These are phyloP conservation scores for Sapajus apella DNA, from an alignment of 2,113 vertebrate species.

Conservation along the genomic window DNA sequence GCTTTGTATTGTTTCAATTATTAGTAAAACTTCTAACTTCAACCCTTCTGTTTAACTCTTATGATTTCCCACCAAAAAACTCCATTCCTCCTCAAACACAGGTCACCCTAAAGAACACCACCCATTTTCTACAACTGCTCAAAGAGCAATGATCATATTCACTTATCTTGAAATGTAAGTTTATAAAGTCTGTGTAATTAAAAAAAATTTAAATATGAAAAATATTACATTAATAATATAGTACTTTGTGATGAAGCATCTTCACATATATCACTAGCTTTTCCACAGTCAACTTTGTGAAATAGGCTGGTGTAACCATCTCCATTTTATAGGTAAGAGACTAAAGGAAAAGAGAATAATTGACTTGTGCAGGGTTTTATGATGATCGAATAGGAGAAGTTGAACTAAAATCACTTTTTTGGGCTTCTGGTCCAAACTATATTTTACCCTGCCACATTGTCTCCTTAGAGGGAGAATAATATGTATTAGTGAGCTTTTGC, in stretches of 20 bases:
- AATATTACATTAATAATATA: background rate
- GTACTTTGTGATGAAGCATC: background rate
- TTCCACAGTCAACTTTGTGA: background rate
- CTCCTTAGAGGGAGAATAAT: background rate
- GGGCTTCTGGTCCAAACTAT: background rate
- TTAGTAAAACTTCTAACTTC: background rate
- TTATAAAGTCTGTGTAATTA: background rate
- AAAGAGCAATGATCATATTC: background rate
- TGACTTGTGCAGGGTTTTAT: background rate
- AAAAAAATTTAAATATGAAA: conserved; percentile 25
- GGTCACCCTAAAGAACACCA: background rate
- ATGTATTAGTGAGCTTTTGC: background rate
- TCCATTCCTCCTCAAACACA: background rate
- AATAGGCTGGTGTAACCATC: background rate
- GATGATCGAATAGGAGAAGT: background rate
- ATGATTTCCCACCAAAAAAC: background rate
- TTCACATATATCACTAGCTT: background rate
- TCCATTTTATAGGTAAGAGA: background rate
- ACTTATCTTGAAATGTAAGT: background rate
- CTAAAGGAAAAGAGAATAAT: background rate
- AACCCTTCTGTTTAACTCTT: background rate
- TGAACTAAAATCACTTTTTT: background rate
- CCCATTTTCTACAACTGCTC: background rate
- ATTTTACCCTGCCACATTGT: background rate
- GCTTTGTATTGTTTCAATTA: conserved; percentile 13